A percentile compares a stretch with the other conserved stretches of the same genome.
phyloP scores from a whole-genome alignment of 2,888 invertebrate species.

The Watsonalla binaria region DNA sequence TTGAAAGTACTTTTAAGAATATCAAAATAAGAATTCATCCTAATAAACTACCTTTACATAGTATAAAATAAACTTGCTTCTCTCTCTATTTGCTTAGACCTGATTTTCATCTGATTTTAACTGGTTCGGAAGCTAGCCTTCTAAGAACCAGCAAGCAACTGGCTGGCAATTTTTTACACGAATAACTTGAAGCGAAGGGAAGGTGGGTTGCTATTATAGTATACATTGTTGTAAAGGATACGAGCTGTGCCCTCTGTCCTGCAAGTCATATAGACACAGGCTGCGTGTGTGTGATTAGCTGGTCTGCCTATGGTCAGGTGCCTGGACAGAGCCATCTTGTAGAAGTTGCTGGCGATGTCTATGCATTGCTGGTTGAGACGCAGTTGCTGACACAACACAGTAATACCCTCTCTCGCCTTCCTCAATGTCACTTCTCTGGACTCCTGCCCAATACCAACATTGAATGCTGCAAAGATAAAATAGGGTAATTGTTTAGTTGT shows the following conservation, averaged over 20 bases:
- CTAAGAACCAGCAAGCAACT: too few relatives aligned
- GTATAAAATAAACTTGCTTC: too few relatives aligned
- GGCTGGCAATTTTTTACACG: too few relatives aligned
- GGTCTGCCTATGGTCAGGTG: slow-evolving; percentile 95
- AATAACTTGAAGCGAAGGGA: too few relatives aligned
- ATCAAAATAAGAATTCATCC: too few relatives aligned
- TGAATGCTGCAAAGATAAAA: slow-evolving; percentile 79
- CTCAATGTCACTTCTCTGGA: slow-evolving; percentile 94
- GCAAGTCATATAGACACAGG: slow-evolving; percentile 98
- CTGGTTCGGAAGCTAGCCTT: too few relatives aligned
- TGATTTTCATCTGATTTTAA: too few relatives aligned
- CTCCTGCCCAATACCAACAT: slow-evolving; percentile 89
- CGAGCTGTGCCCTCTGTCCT: slow-evolving; percentile 96
- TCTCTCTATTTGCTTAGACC: too few relatives aligned
- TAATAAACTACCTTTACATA: too few relatives aligned
- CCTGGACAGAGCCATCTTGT: slow-evolving; percentile 91
- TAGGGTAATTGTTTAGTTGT: neutral
- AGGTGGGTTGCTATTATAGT: too few relatives aligned
- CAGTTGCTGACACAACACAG: slow-evolving; percentile 90
- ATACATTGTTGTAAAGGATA: slow-evolving; percentile 78
- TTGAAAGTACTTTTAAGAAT: too few relatives aligned
- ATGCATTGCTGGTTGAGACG: slow-evolving; percentile 93
- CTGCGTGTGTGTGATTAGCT: slow-evolving; percentile 94
- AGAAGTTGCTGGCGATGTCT: slow-evolving; percentile 95
- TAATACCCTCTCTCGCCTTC: slow-evolving; percentile 92